Evolutionary conservation across 1,140 invertebrate genomes (phyloP).

Genomic region (Eupeodes corollae): DNA sequence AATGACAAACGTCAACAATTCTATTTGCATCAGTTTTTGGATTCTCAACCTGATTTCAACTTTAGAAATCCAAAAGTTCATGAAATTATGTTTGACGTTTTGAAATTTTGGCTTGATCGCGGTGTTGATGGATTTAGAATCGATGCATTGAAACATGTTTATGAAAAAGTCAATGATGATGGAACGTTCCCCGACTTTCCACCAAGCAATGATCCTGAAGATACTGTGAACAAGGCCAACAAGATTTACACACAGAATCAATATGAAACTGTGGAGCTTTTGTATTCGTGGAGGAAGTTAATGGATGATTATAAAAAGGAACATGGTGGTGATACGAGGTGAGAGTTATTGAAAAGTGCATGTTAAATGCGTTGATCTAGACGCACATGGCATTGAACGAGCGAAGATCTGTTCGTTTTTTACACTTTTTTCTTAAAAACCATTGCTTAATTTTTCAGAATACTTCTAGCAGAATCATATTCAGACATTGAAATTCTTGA

Average conservation of each 20-base stretch:
- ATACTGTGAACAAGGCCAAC: conserved; percentile 38
- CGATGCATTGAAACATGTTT: conserved; percentile 46
- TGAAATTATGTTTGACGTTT: conserved; percentile 15
- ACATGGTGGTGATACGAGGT: not conserved
- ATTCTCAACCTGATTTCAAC: conserved; percentile 54
- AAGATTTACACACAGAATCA: conserved; percentile 49
- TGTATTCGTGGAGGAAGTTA: conserved; percentile 46
- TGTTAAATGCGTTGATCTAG: too few relatives aligned
- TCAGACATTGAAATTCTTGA: conserved; percentile 39
- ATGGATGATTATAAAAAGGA: conserved; percentile 40
- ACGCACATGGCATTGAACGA: too few relatives aligned
- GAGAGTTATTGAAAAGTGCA: not conserved
- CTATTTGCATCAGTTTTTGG: conserved; percentile 46
- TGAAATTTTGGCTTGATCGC: conserved; percentile 57
- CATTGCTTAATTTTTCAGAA: conserved; percentile 27
- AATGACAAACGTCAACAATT: conserved; percentile 37
- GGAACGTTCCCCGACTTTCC: conserved; percentile 27
- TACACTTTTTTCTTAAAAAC: too few relatives aligned
- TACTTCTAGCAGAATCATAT: conserved; percentile 61
- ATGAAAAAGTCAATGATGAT: conserved; percentile 46
- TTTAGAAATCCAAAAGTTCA: conserved; percentile 40
- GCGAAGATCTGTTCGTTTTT: too few relatives aligned
- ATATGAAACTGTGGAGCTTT: conserved; percentile 43
- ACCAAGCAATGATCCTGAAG: conserved; percentile 34
- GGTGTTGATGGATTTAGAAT: conserved; percentile 63